Conservation (phyloP, 37 sponge, comb jelly and placozoan genomes). For the Tethya wilhelma region DNA sequence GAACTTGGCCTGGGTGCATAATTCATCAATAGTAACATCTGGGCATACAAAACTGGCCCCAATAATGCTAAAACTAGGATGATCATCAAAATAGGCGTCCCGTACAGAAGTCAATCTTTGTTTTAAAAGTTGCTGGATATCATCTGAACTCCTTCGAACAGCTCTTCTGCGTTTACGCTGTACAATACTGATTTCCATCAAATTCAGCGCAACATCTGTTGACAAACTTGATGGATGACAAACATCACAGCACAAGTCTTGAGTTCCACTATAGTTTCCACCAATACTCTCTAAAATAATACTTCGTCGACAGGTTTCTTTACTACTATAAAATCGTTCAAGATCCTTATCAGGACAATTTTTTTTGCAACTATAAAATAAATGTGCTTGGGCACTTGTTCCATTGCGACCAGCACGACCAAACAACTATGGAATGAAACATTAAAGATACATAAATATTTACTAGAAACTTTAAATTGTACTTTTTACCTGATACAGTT, state of each 20-base stretch:
- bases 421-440: constrained; percentile 8
- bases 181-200: not conserved
- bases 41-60: constrained; percentile 13
- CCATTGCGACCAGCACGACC: constrained; percentile 21
- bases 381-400: not conserved
- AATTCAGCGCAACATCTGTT: not conserved
- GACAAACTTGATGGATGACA: not conserved
- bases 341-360: not conserved
- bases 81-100: not conserved
- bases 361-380: constrained; percentile 2
- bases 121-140: not conserved
- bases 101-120: not conserved
- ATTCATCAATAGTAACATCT: constrained; percentile 6
- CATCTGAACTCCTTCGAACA: not conserved
- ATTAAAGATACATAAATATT: not conserved
- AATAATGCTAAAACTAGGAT: constrained; percentile 6
- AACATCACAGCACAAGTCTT: constrained; percentile 2
- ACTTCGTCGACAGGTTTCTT: not conserved
- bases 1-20: constrained; percentile 5
- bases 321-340: not conserved
- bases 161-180: not conserved
- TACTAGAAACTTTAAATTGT: not conserved
- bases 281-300: not conserved
- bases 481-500: constrained; percentile 28
- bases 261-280: not conserved